A percentile compares a stretch with the other conserved stretches of the same genome.
These are phyloP conservation scores for Triplophysa rosa DNA, from an alignment of 2,113 vertebrate genomes.

Conservation along the genomic window DNA sequence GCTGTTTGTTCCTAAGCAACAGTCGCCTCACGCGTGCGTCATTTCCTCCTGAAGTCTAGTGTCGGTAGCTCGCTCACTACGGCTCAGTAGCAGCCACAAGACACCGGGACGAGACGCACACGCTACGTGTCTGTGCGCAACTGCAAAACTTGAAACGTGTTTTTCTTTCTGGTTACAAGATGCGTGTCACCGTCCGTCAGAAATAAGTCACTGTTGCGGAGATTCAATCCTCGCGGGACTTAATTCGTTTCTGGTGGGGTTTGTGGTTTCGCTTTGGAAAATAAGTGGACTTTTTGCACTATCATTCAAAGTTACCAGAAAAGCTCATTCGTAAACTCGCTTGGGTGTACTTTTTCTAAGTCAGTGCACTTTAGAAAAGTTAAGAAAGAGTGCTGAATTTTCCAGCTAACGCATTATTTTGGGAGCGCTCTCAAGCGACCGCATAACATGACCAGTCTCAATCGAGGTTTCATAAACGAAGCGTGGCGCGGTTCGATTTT, in stretches of 20 bases:
- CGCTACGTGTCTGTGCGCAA: neutral
- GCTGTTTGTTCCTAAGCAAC: slow-evolving; percentile 73
- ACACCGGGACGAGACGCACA: slow-evolving; percentile 8
- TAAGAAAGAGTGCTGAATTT: neutral
- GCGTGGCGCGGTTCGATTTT: neutral
- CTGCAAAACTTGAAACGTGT: neutral
- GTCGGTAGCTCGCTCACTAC: slow-evolving; percentile 32
- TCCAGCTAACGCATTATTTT: neutral
- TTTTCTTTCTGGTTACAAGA: neutral
- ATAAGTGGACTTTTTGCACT: neutral
- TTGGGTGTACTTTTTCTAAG: neutral
- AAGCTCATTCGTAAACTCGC: neutral
- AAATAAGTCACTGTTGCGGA: neutral
- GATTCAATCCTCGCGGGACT: slow-evolving; percentile 6
- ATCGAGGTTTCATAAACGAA: neutral
- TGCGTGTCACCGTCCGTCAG: neutral
- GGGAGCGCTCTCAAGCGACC: neutral
- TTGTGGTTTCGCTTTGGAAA: slow-evolving; percentile 19
- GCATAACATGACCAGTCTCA: neutral
- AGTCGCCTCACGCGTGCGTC: slow-evolving; percentile 64
- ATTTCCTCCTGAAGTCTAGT: slow-evolving; percentile 64
- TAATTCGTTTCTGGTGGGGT: neutral
- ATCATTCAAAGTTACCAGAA: neutral
- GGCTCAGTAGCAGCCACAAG: slow-evolving; percentile 25
- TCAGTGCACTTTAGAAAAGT: neutral